Evolutionary conservation across 64 coral and sea anemone genomes (phyloP).

Genomic region (Pocillopora damicornis): DNA sequence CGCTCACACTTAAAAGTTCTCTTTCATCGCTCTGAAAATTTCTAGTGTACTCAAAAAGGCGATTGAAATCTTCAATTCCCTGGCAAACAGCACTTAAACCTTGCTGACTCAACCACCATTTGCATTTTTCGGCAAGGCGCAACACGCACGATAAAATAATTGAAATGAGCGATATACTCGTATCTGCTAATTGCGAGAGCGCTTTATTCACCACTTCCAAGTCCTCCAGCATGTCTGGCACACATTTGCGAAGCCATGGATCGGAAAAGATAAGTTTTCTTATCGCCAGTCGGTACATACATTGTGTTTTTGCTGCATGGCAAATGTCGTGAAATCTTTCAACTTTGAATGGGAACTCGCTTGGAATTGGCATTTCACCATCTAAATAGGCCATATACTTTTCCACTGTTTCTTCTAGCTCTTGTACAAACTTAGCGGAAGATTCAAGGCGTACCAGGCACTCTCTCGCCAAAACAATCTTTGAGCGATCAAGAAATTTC

Average conservation of each 20-base stretch:
- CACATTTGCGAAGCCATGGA: conserved; percentile 31
- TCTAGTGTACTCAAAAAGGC: conserved; percentile 59
- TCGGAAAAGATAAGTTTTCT: conserved; percentile 56
- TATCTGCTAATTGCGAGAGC: conserved; percentile 42
- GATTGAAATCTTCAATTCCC: conserved; percentile 87
- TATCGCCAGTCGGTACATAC: conserved; percentile 49
- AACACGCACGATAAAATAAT: conserved; percentile 54
- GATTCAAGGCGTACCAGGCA: conserved; percentile 70
- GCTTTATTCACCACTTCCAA: conserved; percentile 42
- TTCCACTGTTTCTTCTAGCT: conserved; percentile 68
- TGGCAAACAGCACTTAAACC: conserved; percentile 47
- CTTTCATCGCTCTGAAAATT: conserved; percentile 50
- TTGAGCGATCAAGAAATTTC: conserved; percentile 74
- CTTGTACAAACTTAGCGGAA: conserved; percentile 55
- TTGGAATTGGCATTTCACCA: conserved; percentile 35
- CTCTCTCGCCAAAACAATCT: conserved; percentile 69
- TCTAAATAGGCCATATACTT: conserved; percentile 45
- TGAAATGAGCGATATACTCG: conserved; percentile 39
- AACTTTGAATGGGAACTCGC: conserved; percentile 65
- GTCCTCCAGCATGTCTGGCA: conserved; percentile 50
- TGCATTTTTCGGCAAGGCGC: conserved; percentile 42
- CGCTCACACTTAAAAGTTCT: conserved; percentile 41
- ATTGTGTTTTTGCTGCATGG: conserved; percentile 64
- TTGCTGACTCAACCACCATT: conserved; percentile 59
- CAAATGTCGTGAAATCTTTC: conserved; percentile 74